Conservation (phyloP, 2,888 invertebrate genomes). For the Zootermopsis nevadensis region DNA sequence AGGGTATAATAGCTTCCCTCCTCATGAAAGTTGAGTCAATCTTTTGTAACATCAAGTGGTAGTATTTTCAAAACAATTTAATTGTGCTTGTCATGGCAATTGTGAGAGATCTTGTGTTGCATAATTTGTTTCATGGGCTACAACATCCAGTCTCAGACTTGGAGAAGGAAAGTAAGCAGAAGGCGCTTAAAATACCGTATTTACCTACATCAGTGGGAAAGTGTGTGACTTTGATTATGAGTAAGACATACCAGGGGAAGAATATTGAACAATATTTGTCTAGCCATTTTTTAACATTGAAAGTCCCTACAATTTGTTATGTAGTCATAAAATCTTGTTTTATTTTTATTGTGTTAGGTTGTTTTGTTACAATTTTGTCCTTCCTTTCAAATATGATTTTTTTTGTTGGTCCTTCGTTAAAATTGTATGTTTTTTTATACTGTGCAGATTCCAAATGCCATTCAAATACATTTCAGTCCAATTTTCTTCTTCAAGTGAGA, state of each 20-base stretch:
- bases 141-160: not conserved
- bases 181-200: slow-evolving; percentile 21
- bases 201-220: not conserved
- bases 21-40: not conserved
- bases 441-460: not conserved
- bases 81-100: not conserved
- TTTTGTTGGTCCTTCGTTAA: not conserved
- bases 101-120: not conserved
- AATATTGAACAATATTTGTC: not conserved
- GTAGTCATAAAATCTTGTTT: not conserved
- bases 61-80: not conserved
- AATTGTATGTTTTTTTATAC: not conserved
- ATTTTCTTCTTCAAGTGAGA: not conserved
- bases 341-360: not conserved
- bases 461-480: not conserved
- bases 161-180: not conserved
- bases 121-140: not conserved
- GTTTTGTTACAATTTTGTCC: not conserved
- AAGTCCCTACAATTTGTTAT: not conserved
- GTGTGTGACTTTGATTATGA: not conserved
- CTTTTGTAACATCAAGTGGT: not conserved
- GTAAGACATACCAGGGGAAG: not conserved
- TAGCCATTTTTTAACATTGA: not conserved
- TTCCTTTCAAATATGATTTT: not conserved
- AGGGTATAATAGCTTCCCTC: slow-evolving; percentile 6